Evolutionary conservation across 2,888 invertebrate genomes (phyloP).

Genomic region (Lobophora halterata): DNA sequence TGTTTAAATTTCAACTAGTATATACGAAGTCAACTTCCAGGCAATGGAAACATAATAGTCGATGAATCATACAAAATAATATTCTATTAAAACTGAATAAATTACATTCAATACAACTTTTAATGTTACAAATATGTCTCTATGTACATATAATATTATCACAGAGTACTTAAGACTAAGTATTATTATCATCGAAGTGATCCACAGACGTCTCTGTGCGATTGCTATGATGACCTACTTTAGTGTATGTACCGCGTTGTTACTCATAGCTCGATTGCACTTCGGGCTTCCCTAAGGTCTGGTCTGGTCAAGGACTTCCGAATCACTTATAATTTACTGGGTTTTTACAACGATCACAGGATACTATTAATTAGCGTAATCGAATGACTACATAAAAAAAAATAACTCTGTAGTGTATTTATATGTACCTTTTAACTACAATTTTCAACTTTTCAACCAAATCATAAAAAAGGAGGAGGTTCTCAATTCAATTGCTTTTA

Average conservation of each 20-base stretch:
- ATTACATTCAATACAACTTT: too few species aligned
- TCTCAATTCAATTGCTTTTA: too few species aligned
- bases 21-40: too few species aligned
- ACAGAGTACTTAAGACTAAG: not conserved
- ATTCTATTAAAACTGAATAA: too few species aligned
- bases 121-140: too few species aligned
- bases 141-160: not conserved
- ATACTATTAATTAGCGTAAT: not conserved
- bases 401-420: too few species aligned
- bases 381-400: not conserved
- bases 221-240: conserved; percentile 67
- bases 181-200: conserved; percentile 17
- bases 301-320: conserved; percentile 62
- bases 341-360: conserved; percentile 36
- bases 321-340: conserved; percentile 31
- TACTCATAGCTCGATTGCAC: conserved; percentile 44
- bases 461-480: too few species aligned
- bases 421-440: too few species aligned
- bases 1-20: too few species aligned
- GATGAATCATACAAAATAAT: too few species aligned
- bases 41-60: too few species aligned
- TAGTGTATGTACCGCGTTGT: conserved; percentile 41
- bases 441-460: too few species aligned
- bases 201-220: conserved; percentile 44
- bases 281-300: conserved; percentile 69